phyloP scores from a whole-genome alignment of 2,113 vertebrate genomes.

The Glaucomys volans region DNA sequence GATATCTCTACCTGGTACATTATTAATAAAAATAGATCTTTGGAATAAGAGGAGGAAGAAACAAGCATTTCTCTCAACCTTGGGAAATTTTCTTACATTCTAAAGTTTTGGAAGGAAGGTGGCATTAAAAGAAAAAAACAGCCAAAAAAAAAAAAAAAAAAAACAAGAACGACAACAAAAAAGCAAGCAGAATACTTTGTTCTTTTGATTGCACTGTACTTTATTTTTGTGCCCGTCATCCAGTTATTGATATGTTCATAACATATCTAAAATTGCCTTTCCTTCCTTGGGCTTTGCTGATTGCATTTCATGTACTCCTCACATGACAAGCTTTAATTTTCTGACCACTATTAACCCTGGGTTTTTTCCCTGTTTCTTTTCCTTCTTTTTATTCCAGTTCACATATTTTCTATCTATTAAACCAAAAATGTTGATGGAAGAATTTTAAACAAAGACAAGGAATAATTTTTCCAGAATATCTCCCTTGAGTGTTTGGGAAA shows the following conservation, averaged over 20 bases:
- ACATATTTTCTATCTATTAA: constrained; percentile 61
- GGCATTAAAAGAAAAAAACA: neutral
- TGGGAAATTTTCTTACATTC: neutral
- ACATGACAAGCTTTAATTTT: constrained; percentile 61
- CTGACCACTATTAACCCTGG: constrained; percentile 42
- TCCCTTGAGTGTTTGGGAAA: constrained; percentile 51
- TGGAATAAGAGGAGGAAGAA: fast-evolving
- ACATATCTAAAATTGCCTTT: neutral
- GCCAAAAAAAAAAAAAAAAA: neutral
- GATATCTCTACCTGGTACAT: neutral
- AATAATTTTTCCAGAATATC: constrained; percentile 60
- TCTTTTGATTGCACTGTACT: neutral
- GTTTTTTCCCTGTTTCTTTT: neutral
- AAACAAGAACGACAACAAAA: neutral
- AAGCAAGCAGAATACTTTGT: neutral
- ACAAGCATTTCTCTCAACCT: neutral
- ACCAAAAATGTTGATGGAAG: constrained; percentile 33
- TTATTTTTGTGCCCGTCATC: neutral
- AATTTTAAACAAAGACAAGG: constrained; percentile 52
- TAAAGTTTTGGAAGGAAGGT: neutral
- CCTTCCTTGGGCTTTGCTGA: neutral
- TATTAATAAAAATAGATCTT: neutral
- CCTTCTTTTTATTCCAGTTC: constrained; percentile 17
- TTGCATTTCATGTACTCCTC: neutral
- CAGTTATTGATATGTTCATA: constrained; percentile 30